Evolutionary conservation across 2,888 invertebrate genomes (phyloP).

Genomic region (Aspidiotus rigidus): DNA sequence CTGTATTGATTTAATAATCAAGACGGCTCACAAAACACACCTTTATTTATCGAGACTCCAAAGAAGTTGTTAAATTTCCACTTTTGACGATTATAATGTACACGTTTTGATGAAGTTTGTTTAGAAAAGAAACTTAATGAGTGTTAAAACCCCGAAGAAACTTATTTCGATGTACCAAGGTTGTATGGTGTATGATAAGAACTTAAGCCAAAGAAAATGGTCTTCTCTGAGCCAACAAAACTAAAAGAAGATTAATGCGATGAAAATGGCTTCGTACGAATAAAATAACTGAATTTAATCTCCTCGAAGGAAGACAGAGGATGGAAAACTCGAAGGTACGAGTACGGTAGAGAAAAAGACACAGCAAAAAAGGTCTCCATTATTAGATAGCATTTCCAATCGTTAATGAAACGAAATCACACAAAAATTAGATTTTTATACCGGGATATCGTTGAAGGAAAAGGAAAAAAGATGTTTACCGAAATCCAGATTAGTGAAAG

Average conservation of each 20-base stretch:
- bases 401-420: too few species aligned
- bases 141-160: slow-evolving; percentile 19
- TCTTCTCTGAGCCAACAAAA: slow-evolving; percentile 28
- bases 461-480: too few species aligned
- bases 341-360: too few species aligned
- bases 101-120: slow-evolving; percentile 21
- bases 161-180: slow-evolving; percentile 18
- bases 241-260: slow-evolving; percentile 29
- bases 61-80: too few species aligned
- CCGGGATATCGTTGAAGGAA: too few species aligned
- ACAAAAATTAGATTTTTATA: too few species aligned
- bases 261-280: slow-evolving; percentile 13
- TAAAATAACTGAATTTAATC: slow-evolving; percentile 28
- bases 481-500: too few species aligned
- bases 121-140: slow-evolving; percentile 7
- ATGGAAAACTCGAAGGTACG: slow-evolving; percentile 2
- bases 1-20: too few species aligned
- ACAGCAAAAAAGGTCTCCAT: too few species aligned
- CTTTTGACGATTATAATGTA: background rate
- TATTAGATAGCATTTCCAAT: too few species aligned
- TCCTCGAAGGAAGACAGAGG: slow-evolving; percentile 12
- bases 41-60: too few species aligned
- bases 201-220: slow-evolving; percentile 24
- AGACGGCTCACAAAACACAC: too few species aligned
- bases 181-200: slow-evolving; percentile 20